Conservation (phyloP, 2,797 vertebrate genomes). For the Pogonophryne albipinna region DNA sequence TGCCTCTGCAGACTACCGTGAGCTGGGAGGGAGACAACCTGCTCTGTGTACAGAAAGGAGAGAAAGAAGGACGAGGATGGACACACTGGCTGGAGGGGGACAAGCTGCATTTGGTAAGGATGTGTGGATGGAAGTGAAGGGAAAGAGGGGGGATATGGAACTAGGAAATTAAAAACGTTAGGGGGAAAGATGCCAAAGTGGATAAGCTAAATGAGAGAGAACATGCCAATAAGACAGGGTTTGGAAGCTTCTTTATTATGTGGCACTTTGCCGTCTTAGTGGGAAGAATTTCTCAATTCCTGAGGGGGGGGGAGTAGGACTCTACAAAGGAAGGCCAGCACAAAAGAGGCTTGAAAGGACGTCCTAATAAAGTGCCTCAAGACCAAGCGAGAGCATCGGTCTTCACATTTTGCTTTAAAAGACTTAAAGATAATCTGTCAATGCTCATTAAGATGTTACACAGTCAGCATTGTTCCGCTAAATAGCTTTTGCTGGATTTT, state of each 20-base stretch:
- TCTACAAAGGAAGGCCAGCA: slow-evolving; percentile 9
- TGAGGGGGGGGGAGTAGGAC: not conserved
- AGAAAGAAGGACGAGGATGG: slow-evolving; percentile 94
- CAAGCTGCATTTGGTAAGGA: slow-evolving; percentile 89
- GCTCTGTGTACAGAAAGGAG: slow-evolving; percentile 91
- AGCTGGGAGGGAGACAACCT: slow-evolving; percentile 92
- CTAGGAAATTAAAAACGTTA: slow-evolving; percentile 32
- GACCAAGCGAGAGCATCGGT: not conserved
- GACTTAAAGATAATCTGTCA: slow-evolving; percentile 43
- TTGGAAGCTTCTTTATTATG: slow-evolving; percentile 2
- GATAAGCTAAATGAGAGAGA: slow-evolving; percentile 34
- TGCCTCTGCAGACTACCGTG: slow-evolving; percentile 87
- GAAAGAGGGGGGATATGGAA: not conserved
- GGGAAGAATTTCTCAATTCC: not conserved
- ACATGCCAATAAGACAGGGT: slow-evolving; percentile 44
- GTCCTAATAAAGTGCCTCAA: slow-evolving; percentile 10
- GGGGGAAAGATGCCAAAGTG: slow-evolving; percentile 12
- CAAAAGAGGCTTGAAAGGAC: slow-evolving; percentile 24
- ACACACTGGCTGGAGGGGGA: slow-evolving; percentile 94
- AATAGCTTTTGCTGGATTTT: slow-evolving; percentile 41
- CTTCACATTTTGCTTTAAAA: slow-evolving; percentile 6
- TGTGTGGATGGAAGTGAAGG: not conserved
- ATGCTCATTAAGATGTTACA: slow-evolving; percentile 53
- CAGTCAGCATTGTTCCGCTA: slow-evolving; percentile 54
- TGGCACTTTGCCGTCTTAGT: not conserved